Base-by-base conservation (phyloP, 2,113 vertebrate species). In the Ammospiza nelsoni region DNA sequence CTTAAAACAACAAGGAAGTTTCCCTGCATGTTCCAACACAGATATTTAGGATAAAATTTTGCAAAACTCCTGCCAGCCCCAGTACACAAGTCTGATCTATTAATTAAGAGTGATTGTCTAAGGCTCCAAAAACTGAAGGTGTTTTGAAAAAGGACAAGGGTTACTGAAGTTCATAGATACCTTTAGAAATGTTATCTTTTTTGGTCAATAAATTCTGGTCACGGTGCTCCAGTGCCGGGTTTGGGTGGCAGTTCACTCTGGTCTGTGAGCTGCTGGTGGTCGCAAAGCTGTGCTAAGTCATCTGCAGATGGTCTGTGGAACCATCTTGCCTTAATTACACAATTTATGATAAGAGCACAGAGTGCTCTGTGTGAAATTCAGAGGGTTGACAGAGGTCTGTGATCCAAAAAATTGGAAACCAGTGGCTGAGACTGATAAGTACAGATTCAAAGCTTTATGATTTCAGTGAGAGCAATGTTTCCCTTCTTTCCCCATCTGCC, bases 371-470 rank as follows among this genome's bases (percentile, higher is more conserved):
- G 95, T 92, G 94, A 96, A 94, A 93, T 94, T 93, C 96, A 92
- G 83, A 86, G 79, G 80, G 92, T 63, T 94, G 91, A 96, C 95
- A 94, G 94, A 95, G 96, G 92, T 94, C 96, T 94, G 83, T 94
- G 95, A 95, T 97, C 95, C 83, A 97, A 96, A 97, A 95, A 97
- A 96, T 93, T 97, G 89, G 91, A 97, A 97, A 94, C 72, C 86
- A 97, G 94, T 90, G 92, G 86, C 77, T 6, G 23, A 90, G 87
- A 72, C 93, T 75, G 95, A 96, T 93, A 97, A 95, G 92, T 67
- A 77, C 65, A 27, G 75, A 95, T 94, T 93, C 94, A 97, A 96
- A 95, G 92, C 95, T 78, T 88, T 86, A 55, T 72, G 88, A 74
- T 90, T 96, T 94, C 73, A 54, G 39, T 66, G 48, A 93, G 59